Evolutionary conservation across 2,797 vertebrate species (phyloP), one percentile per base, ranked within the genome.

Genomic region (Notolabrus celidotus): DNA sequence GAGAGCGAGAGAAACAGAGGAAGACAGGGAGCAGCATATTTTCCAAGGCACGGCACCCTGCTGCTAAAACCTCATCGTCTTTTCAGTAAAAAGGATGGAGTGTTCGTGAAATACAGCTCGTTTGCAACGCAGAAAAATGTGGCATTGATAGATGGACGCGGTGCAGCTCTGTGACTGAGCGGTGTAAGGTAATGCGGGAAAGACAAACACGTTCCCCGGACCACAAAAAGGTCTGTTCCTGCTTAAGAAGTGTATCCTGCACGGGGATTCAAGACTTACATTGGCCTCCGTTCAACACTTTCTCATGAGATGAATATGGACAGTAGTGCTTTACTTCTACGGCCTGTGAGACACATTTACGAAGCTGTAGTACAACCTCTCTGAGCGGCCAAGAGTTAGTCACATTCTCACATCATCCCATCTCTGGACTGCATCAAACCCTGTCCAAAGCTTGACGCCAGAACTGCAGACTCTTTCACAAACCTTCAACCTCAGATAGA

Each of bases 41-140:
- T 90, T 86, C 79, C 85, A 39, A 84, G 64, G 82, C 74, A 69
- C 68, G 53, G 83, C 83, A 82, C 86, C 87, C 83, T 49, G 83
- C 79, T 84, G 84, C 77, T 87, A 71, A 84, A 80, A 88, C 80
- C 81, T 84, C 79, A 82, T 84, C 74, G 47, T 88, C 78, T 77
- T 45, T 71, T 78, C 66, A 85, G 75, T 81, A 74, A 86, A 33
- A 82, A 85, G 71, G 62, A 83, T 77, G 73, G 76, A 80, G 79
- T 80, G 81, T 84, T 79, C 22, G 23, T 88, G 65, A 86, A 89
- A 87, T 79, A 33, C 64, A 34, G 49, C 74, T 74, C 50, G 58
- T 84, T 82, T 76, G 71, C 65, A 80, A 75, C 62, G 55, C 76
- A 79, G 72, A 85, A 75, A 81, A 88, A 85, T 70, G 63, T 74